Evolutionary conservation across 2,888 invertebrate genomes (phyloP), one percentile per base, ranked within the genome.

Genomic region (Doris montereyensis): DNA sequence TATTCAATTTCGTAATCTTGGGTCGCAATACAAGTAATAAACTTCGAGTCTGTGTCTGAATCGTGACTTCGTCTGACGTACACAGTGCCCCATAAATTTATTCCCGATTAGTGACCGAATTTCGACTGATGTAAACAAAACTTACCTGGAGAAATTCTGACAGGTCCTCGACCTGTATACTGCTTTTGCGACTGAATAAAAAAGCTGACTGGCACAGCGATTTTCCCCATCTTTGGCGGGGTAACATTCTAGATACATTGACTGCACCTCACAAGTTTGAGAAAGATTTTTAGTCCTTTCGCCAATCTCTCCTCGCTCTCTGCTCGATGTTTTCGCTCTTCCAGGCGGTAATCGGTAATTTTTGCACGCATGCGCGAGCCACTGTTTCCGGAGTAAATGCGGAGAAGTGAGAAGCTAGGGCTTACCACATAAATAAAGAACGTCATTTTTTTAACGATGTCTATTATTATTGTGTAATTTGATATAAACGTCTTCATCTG

Each of bases 171-270:
- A 5, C 79, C 79, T 10, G 79, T 76, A 21, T 79, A 79, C 41
- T 79, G 75, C 21, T 57, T 62, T 3, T 79, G 75, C 52, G 58
- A 34, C 26, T 79, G 79, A 70, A 79, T 68, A 70, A 73, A 74
- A 79, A 79, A 28, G 75, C 79, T 70, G 78, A 78, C 5, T 68
- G 67, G 68, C 78, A 73, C 74, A 70, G 58, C 34, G 28, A 30
- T 68, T 62, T 34, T 79, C 76, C 76, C 70, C 79, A 70, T 76
- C 58, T 70, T 60, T 79, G 60, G 52, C 79, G 79, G 71, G 79
- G 62, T 17, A 75, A 76, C 79, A 79, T 79, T 24, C 10, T 74
- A 5, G 17, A 5, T 10, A 41, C 52, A 41, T 41, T 41, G 5
- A 41, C 17, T 17, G n/a, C n/a, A n/a, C n/a, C n/a, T n/a, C n/a